Evolutionary conservation across 2,797 vertebrate genomes (phyloP).

Genomic region (Cryptoblepharus egeriae): DNA sequence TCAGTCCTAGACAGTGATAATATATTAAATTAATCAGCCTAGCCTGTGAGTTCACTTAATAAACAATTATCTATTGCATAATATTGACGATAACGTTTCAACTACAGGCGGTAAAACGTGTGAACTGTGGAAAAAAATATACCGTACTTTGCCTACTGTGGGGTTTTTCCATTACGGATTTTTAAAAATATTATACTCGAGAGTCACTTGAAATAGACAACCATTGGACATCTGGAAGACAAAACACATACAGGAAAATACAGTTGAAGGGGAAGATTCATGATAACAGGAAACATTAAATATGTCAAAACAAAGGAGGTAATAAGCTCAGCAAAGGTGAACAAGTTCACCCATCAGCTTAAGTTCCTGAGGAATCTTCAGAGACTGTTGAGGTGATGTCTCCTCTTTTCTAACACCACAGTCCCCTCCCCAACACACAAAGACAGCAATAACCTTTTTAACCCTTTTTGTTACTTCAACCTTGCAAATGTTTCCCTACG

Average conservation of each 20-base stretch:
- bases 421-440: slow-evolving; percentile 48
- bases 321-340: slow-evolving; percentile 53
- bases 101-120: not conserved
- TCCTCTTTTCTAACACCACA: slow-evolving; percentile 2
- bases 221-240: slow-evolving; percentile 75
- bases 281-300: slow-evolving; percentile 82
- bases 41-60: not conserved
- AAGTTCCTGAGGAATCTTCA: slow-evolving; percentile 73
- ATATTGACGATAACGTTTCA: slow-evolving; percentile 45
- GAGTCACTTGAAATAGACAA: slow-evolving; percentile 76
- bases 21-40: slow-evolving; percentile 31
- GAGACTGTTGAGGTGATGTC: slow-evolving; percentile 66
- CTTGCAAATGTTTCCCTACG: not conserved
- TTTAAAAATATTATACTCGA: slow-evolving; percentile 62
- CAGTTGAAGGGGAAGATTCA: slow-evolving; percentile 74
- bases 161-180: slow-evolving; percentile 73
- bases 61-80: slow-evolving; percentile 12
- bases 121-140: slow-evolving; percentile 63
- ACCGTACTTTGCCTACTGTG: slow-evolving; percentile 26
- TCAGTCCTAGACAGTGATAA: slow-evolving; percentile 23
- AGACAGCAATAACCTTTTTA: slow-evolving; percentile 54
- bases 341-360: slow-evolving; percentile 49
- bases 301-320: slow-evolving; percentile 79
- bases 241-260: slow-evolving; percentile 81
- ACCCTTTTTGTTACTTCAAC: slow-evolving; percentile 46